phyloP scores from a whole-genome alignment of 53 echinoderm and acorn worm genomes.

The Luidia sarsii region DNA sequence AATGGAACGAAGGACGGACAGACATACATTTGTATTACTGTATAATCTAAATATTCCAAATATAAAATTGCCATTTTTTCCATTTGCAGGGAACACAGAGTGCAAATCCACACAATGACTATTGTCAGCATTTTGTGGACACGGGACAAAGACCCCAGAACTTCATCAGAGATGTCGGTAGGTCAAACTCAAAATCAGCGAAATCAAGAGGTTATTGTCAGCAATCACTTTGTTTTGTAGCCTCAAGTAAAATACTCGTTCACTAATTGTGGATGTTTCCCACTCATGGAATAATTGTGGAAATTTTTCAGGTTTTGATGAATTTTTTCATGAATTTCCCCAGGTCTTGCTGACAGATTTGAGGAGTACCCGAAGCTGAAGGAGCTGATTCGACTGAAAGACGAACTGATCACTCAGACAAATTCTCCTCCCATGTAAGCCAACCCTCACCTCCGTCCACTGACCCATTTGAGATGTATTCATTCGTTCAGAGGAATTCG shows the following conservation, averaged over 20 bases:
- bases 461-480: too few species aligned
- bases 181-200: too few species aligned
- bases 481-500: too few species aligned
- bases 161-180: slow-evolving; percentile 96
- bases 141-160: slow-evolving; percentile 98
- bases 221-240: neutral
- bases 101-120: slow-evolving; percentile 99
- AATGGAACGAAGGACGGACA: too few species aligned
- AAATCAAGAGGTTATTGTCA: too few species aligned
- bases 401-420: slow-evolving; percentile 81
- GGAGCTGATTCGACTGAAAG: slow-evolving; percentile 90
- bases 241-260: neutral
- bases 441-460: too few species aligned
- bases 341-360: slow-evolving; percentile 97
- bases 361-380: slow-evolving; percentile 98
- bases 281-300: neutral
- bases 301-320: too few species aligned
- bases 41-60: too few species aligned
- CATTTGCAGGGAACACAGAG: slow-evolving; percentile 92
- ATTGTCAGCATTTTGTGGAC: slow-evolving; percentile 97
- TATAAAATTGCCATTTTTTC: too few species aligned
- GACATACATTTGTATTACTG: too few species aligned
- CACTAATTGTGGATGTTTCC: neutral
- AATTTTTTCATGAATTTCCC: too few species aligned
- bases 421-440: slow-evolving; percentile 98